phyloP scores from a whole-genome alignment of 1,140 invertebrate species.

The Calliopsis andreniformis region DNA sequence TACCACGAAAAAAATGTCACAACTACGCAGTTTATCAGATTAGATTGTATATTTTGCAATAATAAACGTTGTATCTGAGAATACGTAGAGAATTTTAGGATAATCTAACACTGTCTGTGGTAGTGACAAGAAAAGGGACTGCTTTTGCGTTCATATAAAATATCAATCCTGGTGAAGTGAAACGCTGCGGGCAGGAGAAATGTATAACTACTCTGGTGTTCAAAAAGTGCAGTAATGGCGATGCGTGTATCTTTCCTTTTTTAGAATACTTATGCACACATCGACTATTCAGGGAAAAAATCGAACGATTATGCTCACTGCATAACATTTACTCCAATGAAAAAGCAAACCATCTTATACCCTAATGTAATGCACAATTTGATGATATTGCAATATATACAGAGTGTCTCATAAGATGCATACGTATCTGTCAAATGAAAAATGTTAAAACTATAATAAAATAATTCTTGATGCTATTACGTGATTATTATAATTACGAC shows the following conservation, averaged over 20 bases:
- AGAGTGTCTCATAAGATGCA: constrained; percentile 48
- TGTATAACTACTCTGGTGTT: constrained; percentile 31
- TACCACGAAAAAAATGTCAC: constrained; percentile 45
- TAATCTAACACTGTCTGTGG: neutral
- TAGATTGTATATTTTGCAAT: constrained; percentile 32
- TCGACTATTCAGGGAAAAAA: constrained; percentile 18
- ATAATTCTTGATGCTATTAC: constrained; percentile 37
- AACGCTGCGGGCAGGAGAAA: constrained; percentile 15
- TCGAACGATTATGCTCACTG: constrained; percentile 43
- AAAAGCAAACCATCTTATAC: constrained; percentile 66
- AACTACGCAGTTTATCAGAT: constrained; percentile 22
- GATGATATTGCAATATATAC: constrained; percentile 71
- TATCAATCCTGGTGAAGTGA: constrained; percentile 2
- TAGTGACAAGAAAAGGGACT: neutral
- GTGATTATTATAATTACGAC: constrained; percentile 18
- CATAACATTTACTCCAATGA: constrained; percentile 57
- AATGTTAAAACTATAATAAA: constrained; percentile 12
- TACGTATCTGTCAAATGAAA: neutral
- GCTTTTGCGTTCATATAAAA: constrained; percentile 6
- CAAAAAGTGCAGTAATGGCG: neutral
- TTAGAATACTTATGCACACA: neutral
- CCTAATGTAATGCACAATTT: constrained; percentile 71
- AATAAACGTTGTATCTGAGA: constrained; percentile 3
- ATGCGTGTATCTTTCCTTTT: neutral
- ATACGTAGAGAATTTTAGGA: constrained; percentile 10